Base-by-base conservation (phyloP, 2,113 vertebrate species). In the Caranx ignobilis region DNA sequence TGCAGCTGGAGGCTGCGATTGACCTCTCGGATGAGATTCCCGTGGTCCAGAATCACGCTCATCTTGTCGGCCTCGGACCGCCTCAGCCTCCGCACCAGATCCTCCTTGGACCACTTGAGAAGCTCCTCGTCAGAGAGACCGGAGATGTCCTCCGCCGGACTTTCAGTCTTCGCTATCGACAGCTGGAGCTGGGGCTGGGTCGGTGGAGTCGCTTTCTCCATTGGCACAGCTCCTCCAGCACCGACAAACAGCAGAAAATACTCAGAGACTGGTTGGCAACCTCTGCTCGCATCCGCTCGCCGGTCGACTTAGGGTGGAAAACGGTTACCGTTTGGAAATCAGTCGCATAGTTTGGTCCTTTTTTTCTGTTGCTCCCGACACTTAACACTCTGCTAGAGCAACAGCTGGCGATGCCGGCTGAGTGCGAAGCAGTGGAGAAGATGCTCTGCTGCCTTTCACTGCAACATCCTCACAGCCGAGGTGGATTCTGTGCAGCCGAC, bases 11-110 rank as follows among this genome's bases (percentile, higher is more conserved):
- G 96, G 75, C 97, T 97, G 73, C 98, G 97, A 91, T 99, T 99
- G 92, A 99, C 97, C 95, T 99, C 98, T 5, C 97, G 96, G 94
- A 99, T 99, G 84, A 99, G 96, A 93, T 98, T 98, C 90, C 97
- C 97, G 92, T 99, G 98, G 93, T 99, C 98, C 93, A 99, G 93
- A 92, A 99, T 99, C 88, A 97, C 96, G 94, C 97, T 98, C 96
- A 99, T 98, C 94, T 99, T 99, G 87, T 99, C 97, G 64, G 97
- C 96, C 95, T 99, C 97, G 2, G 97, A 97, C 26, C 96, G 95
- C 84, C 98, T 93, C 77, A 99, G 94, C 90, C 97, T 95, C 89
- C 96, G 96, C 89, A 98, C 95, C 94, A 99, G 95, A 75, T 99
- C 97, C 91, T 99, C 97, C 87, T 98, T 99, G 92, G 95, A 96